Conservation (phyloP, 2,113 vertebrate species). For the Leucoraja erinaceus region DNA sequence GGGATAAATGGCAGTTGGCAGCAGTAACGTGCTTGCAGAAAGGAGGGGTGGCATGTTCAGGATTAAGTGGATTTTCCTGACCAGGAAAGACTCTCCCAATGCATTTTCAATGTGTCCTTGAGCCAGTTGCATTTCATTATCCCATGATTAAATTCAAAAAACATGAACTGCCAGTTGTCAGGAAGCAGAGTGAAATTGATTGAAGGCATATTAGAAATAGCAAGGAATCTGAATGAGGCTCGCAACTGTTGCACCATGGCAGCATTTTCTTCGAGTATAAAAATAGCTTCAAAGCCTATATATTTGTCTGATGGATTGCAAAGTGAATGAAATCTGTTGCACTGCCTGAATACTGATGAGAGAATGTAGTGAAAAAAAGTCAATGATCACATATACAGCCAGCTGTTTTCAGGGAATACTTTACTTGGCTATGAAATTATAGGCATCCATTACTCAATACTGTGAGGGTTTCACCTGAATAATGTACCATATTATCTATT, state of each 20-base stretch:
- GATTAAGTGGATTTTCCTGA: background rate
- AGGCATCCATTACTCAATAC: background rate
- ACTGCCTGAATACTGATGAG: conserved; percentile 29
- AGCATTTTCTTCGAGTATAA: background rate
- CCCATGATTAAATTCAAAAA: background rate
- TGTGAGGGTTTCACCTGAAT: background rate
- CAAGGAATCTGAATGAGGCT: conserved; percentile 26
- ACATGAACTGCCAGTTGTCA: conserved; percentile 7
- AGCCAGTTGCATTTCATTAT: conserved; percentile 24
- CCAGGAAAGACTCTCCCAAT: background rate
- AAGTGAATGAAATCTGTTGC: background rate
- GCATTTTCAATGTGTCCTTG: background rate
- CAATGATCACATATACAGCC: conserved; percentile 5
- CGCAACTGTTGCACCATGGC: background rate
- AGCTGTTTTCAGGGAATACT: background rate
- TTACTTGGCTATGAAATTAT: background rate
- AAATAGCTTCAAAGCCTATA: conserved; percentile 32
- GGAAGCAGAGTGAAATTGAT: background rate
- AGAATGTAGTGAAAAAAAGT: background rate
- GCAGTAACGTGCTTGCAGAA: background rate
- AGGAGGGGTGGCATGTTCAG: background rate
- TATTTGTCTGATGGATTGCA: conserved; percentile 12
- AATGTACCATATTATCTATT: background rate
- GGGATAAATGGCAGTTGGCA: background rate
- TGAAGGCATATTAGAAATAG: conserved; percentile 27